Evolutionary conservation across 2,113 vertebrate genomes (phyloP).

Genomic region (Brachyhypopomus gauderio): DNA sequence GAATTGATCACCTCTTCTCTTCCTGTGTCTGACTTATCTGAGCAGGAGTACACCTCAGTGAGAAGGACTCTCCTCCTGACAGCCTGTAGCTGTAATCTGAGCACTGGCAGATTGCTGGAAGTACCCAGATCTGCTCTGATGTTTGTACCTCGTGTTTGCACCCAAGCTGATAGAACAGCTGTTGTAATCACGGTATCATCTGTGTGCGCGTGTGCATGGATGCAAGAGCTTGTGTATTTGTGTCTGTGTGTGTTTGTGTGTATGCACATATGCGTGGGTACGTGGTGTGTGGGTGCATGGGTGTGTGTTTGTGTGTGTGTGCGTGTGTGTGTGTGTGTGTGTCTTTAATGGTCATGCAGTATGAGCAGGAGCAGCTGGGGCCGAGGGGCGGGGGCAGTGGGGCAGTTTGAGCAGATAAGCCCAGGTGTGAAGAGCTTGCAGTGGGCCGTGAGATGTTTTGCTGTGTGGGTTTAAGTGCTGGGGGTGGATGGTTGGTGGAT

Average conservation of each 20-base stretch:
- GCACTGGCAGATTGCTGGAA: conserved; percentile 22
- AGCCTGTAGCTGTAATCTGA: neutral
- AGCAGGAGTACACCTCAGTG: neutral
- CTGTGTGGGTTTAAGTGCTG: conserved; percentile 46
- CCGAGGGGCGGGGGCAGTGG: conserved; percentile 42
- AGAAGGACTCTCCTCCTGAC: too few relatives aligned
- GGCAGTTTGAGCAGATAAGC: conserved; percentile 58
- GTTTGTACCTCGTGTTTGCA: conserved; percentile 49
- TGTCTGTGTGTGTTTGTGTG: too few relatives aligned
- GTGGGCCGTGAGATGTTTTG: conserved; percentile 51
- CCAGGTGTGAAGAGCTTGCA: conserved; percentile 67
- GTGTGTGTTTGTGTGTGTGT: conserved; percentile 19
- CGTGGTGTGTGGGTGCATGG: conserved; percentile 29
- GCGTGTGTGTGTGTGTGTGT: conserved; percentile 23
- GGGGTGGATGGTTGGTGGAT: conserved; percentile 57
- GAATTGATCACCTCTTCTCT: neutral
- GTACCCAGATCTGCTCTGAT: conserved; percentile 24
- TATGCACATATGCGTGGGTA: too few relatives aligned
- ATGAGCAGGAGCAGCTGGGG: conserved; percentile 63
- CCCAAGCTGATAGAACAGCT: conserved; percentile 41
- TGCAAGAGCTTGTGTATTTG: too few relatives aligned
- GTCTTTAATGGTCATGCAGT: conserved; percentile 63
- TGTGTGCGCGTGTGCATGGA: neutral
- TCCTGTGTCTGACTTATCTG: conserved; percentile 5
- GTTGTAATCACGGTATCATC: conserved; percentile 37